These are phyloP conservation scores for Tarsius wallacei DNA, from an alignment of 2,797 vertebrate species.

Conservation along the genomic window DNA sequence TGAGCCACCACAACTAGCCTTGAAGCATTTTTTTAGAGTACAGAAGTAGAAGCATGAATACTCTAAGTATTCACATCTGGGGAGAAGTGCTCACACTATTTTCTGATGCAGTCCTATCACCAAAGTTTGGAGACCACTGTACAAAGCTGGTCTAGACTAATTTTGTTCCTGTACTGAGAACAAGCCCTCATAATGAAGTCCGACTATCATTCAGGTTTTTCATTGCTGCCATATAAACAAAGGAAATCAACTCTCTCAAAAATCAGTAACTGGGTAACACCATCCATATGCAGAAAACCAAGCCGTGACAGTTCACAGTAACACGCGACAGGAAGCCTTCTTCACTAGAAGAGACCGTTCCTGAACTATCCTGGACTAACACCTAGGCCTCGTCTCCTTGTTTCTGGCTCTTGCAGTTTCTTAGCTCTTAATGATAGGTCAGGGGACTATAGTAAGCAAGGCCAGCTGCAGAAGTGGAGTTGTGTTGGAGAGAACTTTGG, in stretches of 20 bases:
- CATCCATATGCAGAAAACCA: background rate
- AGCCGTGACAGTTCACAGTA: background rate
- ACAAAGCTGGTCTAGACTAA: background rate
- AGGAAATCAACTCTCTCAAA: constrained; percentile 3
- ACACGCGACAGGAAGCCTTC: background rate
- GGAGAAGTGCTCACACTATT: background rate
- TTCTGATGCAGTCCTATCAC: background rate
- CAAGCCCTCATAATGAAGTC: background rate
- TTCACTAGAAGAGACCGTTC: background rate
- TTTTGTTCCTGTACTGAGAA: background rate
- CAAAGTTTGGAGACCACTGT: background rate
- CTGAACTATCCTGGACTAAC: background rate
- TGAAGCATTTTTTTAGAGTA: background rate
- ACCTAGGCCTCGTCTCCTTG: background rate
- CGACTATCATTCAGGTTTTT: background rate
- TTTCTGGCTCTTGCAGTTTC: background rate
- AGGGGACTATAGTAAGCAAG: background rate
- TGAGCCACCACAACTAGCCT: too few relatives aligned
- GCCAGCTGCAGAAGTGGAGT: background rate
- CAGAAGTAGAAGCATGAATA: background rate
- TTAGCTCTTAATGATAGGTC: background rate
- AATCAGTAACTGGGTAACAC: background rate
- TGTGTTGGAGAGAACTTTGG: background rate
- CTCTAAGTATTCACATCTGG: background rate
- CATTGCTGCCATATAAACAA: background rate